Evolutionary conservation across 2,113 vertebrate species (phyloP), one percentile per base, ranked within the genome.

Genomic region (Eleginops maclovinus): DNA sequence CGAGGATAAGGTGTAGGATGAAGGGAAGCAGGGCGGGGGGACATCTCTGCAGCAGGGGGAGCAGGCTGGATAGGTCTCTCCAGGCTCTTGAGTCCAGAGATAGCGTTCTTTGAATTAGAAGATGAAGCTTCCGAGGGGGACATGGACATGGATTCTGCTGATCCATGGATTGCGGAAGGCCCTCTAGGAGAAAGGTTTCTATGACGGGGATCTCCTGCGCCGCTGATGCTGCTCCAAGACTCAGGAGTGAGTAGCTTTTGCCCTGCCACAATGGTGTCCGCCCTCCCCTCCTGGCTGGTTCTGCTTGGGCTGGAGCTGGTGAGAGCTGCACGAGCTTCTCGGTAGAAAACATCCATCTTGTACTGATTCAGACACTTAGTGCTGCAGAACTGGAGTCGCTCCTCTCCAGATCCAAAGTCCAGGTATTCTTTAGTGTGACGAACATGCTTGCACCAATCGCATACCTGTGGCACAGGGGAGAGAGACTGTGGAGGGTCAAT

Each of bases 341-440:
- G 94, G 94, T 99, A 99, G 94, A 99, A 99, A 91, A 99, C 97
- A 92, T 99, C 98, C 98, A 99, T 99, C 96, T 99, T 99, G 94
- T 99, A 99, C 93, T 99, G 98, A 95, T 99, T 99, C 91, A 99
- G 95, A 93, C 98, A 99, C 94, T 99, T 99, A 86, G 97, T 97
- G 93, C 97, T 99, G 96, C 98, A 99, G 94, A 99, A 99, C 94
- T 98, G 97, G 91, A 99, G 96, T 77, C 97, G 94, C 92, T 98
- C 95, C 86, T 99, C 97, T 61, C 98, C 98, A 86, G 98, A 96
- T 88, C 98, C 98, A 86, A 99, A 98, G 95, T 99, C 97, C 93
- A 99, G 95, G 94, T 99, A 99, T 89, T 99, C 97, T 94, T 98
- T 99, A 90, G 98, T 99, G 94, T 99, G 97, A 85, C 97, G 97